Conservation (phyloP, 2,888 invertebrate species). For the Empis livida region DNA sequence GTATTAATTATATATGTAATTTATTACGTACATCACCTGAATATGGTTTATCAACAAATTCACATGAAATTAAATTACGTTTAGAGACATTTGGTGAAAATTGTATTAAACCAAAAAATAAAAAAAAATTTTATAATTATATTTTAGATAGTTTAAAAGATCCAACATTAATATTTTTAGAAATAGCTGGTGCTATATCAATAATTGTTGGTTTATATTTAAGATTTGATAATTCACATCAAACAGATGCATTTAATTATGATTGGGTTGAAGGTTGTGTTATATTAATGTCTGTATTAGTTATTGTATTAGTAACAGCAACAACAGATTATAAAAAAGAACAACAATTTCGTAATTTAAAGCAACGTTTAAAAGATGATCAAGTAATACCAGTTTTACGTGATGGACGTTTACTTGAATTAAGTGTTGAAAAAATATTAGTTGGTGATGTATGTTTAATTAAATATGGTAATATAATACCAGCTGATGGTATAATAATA, state of each 20-base stretch:
- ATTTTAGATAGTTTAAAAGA: conserved; percentile 42
- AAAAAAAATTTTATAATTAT: no score
- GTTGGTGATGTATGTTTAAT: conserved; percentile 95
- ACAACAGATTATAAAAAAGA: conserved; percentile 99
- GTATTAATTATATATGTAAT: no score
- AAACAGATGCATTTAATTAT: conserved; percentile 41
- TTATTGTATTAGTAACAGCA: conserved; percentile 94
- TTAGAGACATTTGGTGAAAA: no score
- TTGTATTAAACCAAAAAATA: no score
- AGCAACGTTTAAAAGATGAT: conserved; percentile 91
- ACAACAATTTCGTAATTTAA: conserved; percentile 92
- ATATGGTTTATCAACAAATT: no score
- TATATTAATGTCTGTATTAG: conserved; percentile 92
- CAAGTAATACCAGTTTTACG: conserved; percentile 92
- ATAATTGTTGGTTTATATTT: conserved; percentile 20
- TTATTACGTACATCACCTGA: no score
- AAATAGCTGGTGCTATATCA: conserved; percentile 91
- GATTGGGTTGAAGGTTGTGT: conserved; percentile 98
- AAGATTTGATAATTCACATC: no score
- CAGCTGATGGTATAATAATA: conserved; percentile 87
- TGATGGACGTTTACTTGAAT: conserved; percentile 73
- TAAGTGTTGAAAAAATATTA: conserved; percentile 80
- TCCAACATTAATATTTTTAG: conserved; percentile 91
- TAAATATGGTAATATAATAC: conserved; percentile 88
- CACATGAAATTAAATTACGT: no score